Base-by-base conservation (phyloP, 1,140 invertebrate genomes). In the Macrosteles quadrilineatus region DNA sequence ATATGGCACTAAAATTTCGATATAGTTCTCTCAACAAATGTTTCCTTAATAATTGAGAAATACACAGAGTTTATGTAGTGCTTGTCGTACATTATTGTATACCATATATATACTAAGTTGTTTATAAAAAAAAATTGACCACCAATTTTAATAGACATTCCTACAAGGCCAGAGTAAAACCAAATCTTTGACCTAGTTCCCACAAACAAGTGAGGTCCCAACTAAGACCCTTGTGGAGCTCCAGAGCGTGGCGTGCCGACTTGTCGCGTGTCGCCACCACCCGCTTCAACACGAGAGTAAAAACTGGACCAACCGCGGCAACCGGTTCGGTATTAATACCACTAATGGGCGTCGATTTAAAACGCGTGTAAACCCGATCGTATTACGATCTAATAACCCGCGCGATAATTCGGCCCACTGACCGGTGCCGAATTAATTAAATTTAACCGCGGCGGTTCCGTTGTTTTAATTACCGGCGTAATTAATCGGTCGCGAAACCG, bases 391-490 rank as follows among this genome's bases (percentile, higher is more conserved):
- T 59, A 59, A 59, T 59, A 23, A 29, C 23, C 55, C 4, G 27
- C 55, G 17, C 47, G 17, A 19, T 50, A 50, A 50, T 50, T 50
- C 55, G 14, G 23, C 27, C 55, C 9, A n/a, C 55, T 59, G 55
- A 59, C 55, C 55, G 27, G 23, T 29, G n/a, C n/a, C 4, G 55
- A 59, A 59, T 59, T 59, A 59, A 59, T 59, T 59, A 59, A 59
- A 59, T 59, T 30, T 59, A 29, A 50, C 23, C 55, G 23, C 21
- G 4, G 55, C 25, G 25, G 55, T 59, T 59, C 55, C 55, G 55
- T 59, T 59, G 55, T 59, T 59, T 59, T 59, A 59, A 59, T 59
- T 59, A 59, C 55, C 27, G 21, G 27, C 25, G 21, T 27, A 59
- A 12, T 25, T 27, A 59, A 27, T 59, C 11, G 25, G 14, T 59